These are phyloP conservation scores for Chymomyza caudatula DNA, from an alignment of 2,888 invertebrate species.

Conservation along the genomic window DNA sequence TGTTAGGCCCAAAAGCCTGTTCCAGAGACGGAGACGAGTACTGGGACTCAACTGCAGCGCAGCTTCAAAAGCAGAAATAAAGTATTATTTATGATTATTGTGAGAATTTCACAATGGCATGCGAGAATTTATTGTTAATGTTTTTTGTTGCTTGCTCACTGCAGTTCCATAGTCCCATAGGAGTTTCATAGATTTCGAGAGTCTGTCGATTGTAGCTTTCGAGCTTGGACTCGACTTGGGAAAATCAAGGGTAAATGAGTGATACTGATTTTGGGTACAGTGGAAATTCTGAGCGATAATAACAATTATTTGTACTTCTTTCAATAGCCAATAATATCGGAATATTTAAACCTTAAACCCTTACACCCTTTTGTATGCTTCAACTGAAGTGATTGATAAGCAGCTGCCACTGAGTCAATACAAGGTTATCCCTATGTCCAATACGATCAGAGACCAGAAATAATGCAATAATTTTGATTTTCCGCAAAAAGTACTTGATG, in stretches of 20 bases:
- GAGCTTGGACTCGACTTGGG: neutral
- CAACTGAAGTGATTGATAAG: too few relatives aligned
- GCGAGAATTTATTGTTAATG: constrained; percentile 74
- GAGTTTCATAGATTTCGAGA: neutral
- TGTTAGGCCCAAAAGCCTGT: constrained; percentile 14
- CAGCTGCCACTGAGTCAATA: too few relatives aligned
- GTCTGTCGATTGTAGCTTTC: neutral
- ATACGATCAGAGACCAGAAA: too few relatives aligned
- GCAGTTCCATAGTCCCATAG: neutral
- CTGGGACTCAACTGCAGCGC: constrained; percentile 26
- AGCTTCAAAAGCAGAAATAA: constrained; percentile 70
- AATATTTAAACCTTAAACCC: too few relatives aligned
- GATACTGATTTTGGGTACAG: neutral
- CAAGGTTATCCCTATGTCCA: too few relatives aligned
- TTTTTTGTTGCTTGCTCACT: constrained; percentile 36
- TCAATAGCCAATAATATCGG: too few relatives aligned
- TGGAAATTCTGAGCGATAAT: neutral
- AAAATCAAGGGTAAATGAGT: neutral
- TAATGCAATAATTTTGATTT: too few relatives aligned
- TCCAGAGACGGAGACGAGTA: constrained; percentile 4
- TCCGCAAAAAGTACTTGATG: too few relatives aligned
- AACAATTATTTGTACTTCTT: too few relatives aligned
- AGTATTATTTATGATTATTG: constrained; percentile 75
- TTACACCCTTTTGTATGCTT: too few relatives aligned
- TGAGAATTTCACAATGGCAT: constrained; percentile 76